Evolutionary conservation across 2,797 vertebrate genomes (phyloP).

Genomic region (Pseudopleuronectes americanus): DNA sequence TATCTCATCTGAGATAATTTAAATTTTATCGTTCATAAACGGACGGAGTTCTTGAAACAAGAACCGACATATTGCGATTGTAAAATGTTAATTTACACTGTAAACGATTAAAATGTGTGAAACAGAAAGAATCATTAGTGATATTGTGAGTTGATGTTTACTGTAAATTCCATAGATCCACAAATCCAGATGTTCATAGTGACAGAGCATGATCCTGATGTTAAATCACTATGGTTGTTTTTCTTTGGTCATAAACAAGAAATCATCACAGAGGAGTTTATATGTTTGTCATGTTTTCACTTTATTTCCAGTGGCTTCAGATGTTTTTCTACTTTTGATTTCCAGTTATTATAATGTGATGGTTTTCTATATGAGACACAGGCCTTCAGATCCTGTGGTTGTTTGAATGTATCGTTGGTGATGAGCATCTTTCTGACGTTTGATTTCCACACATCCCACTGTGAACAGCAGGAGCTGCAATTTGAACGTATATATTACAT

Average conservation of each 20-base stretch:
- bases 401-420: constrained; percentile 33
- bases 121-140: too few species aligned
- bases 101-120: constrained; percentile 8
- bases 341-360: too few species aligned
- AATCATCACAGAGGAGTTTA: not conserved
- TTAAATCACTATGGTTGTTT: not conserved
- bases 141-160: too few species aligned
- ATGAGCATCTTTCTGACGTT: constrained; percentile 8
- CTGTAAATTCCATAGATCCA: too few species aligned
- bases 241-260: too few species aligned
- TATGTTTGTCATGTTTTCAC: not conserved
- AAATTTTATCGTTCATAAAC: not conserved
- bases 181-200: not conserved
- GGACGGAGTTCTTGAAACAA: constrained; percentile 41
- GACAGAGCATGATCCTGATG: constrained; percentile 4
- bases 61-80: constrained; percentile 14
- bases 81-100: constrained; percentile 22
- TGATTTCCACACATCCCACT: constrained; percentile 8
- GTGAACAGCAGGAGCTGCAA: constrained; percentile 24
- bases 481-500: not conserved
- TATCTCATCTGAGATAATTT: not conserved
- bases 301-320: not conserved
- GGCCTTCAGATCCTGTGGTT: constrained; percentile 22
- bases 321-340: not conserved
- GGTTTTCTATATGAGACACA: not conserved